These are phyloP conservation scores for Dromiciops gliroides DNA, from an alignment of 2,113 vertebrate genomes.

Conservation along the genomic window DNA sequence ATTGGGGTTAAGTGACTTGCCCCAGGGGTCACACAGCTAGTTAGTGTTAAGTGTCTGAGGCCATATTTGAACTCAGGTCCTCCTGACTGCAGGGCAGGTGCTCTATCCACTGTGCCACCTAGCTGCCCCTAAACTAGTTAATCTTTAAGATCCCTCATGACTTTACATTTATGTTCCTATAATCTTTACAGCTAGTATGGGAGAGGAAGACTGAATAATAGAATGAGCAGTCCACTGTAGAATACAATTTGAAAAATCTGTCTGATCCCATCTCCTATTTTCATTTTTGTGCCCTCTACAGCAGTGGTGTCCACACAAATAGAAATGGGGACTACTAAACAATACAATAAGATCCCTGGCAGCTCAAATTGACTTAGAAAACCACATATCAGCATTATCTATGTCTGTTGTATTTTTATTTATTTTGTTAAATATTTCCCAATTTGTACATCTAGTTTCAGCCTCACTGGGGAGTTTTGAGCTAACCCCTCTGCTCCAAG, in stretches of 20 bases:
- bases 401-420: background rate
- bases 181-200: background rate
- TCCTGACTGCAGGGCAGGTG: no score
- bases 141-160: background rate
- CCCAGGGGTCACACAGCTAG: no score
- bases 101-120: no score
- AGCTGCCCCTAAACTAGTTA: background rate
- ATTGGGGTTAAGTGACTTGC: no score
- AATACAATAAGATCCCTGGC: background rate
- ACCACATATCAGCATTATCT: background rate
- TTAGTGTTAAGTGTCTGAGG: no score
- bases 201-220: no score
- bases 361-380: background rate
- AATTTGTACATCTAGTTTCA: background rate
- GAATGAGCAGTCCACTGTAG: background rate
- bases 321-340: background rate
- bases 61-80: no score
- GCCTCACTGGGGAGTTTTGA: background rate
- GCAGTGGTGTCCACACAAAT: background rate
- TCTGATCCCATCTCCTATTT: background rate
- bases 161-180: background rate
- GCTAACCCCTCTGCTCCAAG: background rate
- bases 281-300: background rate
- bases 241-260: background rate
- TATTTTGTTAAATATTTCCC: background rate